Evolutionary conservation across 2,888 invertebrate genomes (phyloP).

Genomic region (Xiphydria camelus): DNA sequence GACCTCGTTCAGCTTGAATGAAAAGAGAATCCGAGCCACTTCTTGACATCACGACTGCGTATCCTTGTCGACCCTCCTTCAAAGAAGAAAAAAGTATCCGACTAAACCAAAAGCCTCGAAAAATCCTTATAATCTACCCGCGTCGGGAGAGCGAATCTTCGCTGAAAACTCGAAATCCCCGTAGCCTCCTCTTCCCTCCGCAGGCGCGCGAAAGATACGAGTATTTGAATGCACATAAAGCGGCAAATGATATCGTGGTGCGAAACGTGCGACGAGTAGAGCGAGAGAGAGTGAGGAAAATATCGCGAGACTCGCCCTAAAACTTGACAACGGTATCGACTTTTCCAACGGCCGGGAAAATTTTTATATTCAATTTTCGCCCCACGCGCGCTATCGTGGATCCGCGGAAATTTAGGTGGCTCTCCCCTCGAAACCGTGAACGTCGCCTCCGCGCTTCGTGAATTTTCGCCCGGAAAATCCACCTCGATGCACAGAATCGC

Average conservation of each 20-base stretch:
- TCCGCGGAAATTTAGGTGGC: neutral
- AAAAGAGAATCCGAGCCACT: too few relatives aligned
- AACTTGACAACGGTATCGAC: constrained; percentile 21
- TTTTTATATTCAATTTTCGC: constrained; percentile 29
- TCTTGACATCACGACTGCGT: too few relatives aligned
- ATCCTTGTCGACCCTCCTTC: too few relatives aligned
- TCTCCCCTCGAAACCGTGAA: constrained; percentile 15
- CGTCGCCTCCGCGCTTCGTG: constrained; percentile 19
- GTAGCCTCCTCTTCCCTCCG: neutral
- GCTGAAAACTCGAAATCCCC: constrained; percentile 1
- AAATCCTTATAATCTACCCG: too few relatives aligned
- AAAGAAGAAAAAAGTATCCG: too few relatives aligned
- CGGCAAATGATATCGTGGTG: neutral
- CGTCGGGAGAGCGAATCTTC: too few relatives aligned
- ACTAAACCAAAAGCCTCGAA: too few relatives aligned
- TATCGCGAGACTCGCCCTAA: constrained; percentile 4
- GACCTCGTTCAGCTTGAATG: too few relatives aligned
- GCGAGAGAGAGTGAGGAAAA: constrained; percentile 1
- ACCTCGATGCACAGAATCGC: too few relatives aligned
- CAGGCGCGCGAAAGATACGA: neutral
- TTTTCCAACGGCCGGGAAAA: constrained; percentile 16
- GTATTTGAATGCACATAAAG: constrained; percentile 1
- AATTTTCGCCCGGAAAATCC: constrained; percentile 25
- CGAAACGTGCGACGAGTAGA: neutral
- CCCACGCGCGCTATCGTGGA: too few relatives aligned